A percentile compares a stretch with the other conserved stretches of the same genome.
phyloP scores from a whole-genome alignment of 2,888 invertebrate genomes.

The Epistrophe eligans region DNA sequence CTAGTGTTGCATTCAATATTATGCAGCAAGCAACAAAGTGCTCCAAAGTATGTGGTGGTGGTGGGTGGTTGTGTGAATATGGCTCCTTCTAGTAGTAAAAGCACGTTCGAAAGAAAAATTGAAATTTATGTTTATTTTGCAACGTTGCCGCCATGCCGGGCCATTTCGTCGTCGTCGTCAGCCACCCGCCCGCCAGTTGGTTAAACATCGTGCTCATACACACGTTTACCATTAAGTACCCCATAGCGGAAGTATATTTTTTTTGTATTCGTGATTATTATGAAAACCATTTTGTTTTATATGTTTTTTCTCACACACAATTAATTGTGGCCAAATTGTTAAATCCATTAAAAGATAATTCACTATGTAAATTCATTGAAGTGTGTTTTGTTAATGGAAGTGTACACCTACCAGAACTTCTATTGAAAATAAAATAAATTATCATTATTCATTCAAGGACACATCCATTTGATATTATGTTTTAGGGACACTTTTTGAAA shows the following conservation, averaged over 20 bases:
- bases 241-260: slow-evolving; percentile 50
- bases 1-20: slow-evolving; percentile 6
- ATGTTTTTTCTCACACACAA: not conserved
- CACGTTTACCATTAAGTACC: slow-evolving; percentile 46
- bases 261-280: slow-evolving; percentile 48
- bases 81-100: slow-evolving; percentile 36
- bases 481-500: not conserved
- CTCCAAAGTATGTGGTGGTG: not conserved
- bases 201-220: slow-evolving; percentile 22
- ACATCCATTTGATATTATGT: not conserved
- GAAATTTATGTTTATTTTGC: slow-evolving; percentile 53
- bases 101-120: slow-evolving; percentile 64
- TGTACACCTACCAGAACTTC: not conserved
- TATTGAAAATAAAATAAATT: not conserved
- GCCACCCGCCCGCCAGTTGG: not conserved
- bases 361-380: slow-evolving; percentile 15
- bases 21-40: not conserved
- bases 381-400: not conserved
- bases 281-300: slow-evolving; percentile 26
- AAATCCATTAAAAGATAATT: slow-evolving; percentile 31
- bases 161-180: not conserved
- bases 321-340: not conserved
- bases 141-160: not conserved
- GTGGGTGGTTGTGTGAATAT: slow-evolving; percentile 25
- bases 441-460: slow-evolving; percentile 17